Percentiles rank a stretch among this genome's conserved stretches.
Conservation (phyloP, 2,888 invertebrate species). For the Harpalus rufipes region DNA sequence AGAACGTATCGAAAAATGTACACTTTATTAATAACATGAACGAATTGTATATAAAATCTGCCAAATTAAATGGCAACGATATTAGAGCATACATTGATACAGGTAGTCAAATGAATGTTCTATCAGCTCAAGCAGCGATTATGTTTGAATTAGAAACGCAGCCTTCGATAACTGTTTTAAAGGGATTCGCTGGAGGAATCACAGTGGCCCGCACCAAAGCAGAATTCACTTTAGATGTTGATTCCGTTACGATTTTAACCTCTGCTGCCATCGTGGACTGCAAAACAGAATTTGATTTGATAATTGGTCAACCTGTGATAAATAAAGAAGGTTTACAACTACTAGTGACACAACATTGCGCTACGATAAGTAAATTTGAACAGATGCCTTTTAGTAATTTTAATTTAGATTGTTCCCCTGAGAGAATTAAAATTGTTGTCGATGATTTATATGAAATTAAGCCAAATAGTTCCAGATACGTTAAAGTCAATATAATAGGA, state of each 20-base stretch:
- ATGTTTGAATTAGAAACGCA: constrained; percentile 4
- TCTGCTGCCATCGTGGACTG: background rate
- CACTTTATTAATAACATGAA: constrained; percentile 1
- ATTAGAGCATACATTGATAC: constrained; percentile 20
- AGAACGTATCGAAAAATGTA: background rate
- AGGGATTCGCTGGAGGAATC: constrained; percentile 8
- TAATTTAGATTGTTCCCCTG: background rate
- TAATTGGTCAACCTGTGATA: constrained; percentile 4
- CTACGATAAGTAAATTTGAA: background rate
- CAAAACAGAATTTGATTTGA: background rate
- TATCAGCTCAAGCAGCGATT: background rate
- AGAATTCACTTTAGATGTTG: constrained; percentile 1
- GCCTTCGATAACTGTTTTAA: background rate
- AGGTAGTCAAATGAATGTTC: constrained; percentile 27
- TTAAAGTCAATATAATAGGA: constrained; percentile 1
- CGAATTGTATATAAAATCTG: constrained; percentile 26
- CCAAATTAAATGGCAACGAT: constrained; percentile 1
- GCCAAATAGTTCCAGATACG: background rate
- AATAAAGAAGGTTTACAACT: background rate
- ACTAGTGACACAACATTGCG: constrained; percentile 1
- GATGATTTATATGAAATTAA: background rate
- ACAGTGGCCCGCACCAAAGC: background rate
- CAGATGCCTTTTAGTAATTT: background rate
- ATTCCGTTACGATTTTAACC: background rate
- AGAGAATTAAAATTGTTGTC: background rate